Conservation (phyloP, 2,888 invertebrate genomes). For the Branchellion lobata region DNA sequence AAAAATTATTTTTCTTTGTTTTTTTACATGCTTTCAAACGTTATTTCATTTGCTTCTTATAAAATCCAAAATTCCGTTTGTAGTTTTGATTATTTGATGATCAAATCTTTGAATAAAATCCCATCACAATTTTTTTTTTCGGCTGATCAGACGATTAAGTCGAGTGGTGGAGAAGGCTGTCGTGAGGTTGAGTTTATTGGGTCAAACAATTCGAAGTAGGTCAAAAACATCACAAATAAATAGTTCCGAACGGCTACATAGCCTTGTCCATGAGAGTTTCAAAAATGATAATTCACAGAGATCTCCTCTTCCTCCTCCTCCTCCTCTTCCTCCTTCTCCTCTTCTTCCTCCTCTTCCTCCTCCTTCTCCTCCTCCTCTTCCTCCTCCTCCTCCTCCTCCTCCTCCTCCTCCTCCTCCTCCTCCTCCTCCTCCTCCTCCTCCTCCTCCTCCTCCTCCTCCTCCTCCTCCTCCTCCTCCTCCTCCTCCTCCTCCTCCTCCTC, state of each 20-base stretch:
- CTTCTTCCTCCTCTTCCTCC: not conserved
- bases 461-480: not conserved
- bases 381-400: not conserved
- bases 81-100: no score
- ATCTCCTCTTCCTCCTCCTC: not conserved
- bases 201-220: constrained; percentile 3
- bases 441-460: not conserved
- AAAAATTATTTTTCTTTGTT: not conserved
- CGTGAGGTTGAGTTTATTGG: not conserved
- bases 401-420: not conserved
- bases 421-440: not conserved
- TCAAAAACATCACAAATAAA: not conserved
- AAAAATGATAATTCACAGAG: not conserved
- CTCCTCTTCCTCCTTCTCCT: not conserved
- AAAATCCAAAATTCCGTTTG: no score
- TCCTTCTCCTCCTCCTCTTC: not conserved
- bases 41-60: no score
- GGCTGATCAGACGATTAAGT: no score
- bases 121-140: no score
- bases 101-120: no score
- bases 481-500: not conserved
- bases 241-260: not conserved
- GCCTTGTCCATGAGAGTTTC: no score
- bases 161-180: no score
- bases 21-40: not conserved